Conservation (phyloP, 1,140 invertebrate species). For the Nomia melanderi region DNA sequence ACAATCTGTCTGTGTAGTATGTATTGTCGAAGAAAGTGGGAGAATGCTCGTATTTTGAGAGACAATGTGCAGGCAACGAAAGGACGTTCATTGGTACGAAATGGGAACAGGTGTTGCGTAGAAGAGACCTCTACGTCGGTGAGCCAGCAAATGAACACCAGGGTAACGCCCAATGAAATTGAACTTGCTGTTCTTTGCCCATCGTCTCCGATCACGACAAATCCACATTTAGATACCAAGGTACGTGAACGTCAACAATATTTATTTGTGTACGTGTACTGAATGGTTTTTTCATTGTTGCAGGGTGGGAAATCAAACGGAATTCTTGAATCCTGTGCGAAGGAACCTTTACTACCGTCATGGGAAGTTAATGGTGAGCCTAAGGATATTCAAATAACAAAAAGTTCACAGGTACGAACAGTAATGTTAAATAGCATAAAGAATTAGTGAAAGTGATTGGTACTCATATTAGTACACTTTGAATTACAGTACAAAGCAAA, state of each 20-base stretch:
- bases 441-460: neutral
- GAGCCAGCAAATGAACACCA: slow-evolving; percentile 68
- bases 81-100: slow-evolving; percentile 65
- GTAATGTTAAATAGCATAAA: neutral
- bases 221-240: slow-evolving; percentile 73
- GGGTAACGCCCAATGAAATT: slow-evolving; percentile 71
- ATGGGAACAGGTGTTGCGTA: slow-evolving; percentile 75
- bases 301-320: slow-evolving; percentile 80
- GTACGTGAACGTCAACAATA: slow-evolving; percentile 44
- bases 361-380: slow-evolving; percentile 78
- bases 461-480: slow-evolving; percentile 17
- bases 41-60: slow-evolving; percentile 69
- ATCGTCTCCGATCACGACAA: slow-evolving; percentile 69
- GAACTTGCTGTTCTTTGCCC: slow-evolving; percentile 76
- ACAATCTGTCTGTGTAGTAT: slow-evolving; percentile 77
- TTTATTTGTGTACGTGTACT: neutral
- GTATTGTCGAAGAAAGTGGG: slow-evolving; percentile 75
- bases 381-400: slow-evolving; percentile 80
- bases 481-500: slow-evolving; percentile 69
- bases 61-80: slow-evolving; percentile 72
- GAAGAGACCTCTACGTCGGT: slow-evolving; percentile 72
- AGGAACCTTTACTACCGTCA: slow-evolving; percentile 76
- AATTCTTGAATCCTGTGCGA: slow-evolving; percentile 75
- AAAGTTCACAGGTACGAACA: slow-evolving; percentile 81
- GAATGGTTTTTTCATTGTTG: neutral